These are phyloP conservation scores for Phyllostomus discolor DNA, from an alignment of 2,113 vertebrate genomes.

Conservation along the genomic window DNA sequence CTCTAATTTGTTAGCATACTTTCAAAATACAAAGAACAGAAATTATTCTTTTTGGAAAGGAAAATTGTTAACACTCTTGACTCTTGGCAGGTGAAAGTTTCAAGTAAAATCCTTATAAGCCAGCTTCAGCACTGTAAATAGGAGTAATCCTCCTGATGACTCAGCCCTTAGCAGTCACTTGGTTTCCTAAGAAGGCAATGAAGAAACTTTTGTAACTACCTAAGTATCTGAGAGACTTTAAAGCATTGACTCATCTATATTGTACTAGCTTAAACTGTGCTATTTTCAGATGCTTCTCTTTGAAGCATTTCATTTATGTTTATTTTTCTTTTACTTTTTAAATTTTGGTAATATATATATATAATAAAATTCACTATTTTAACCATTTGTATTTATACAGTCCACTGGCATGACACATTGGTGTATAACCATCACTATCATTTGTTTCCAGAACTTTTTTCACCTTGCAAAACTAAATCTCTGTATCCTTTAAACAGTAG, in stretches of 20 bases:
- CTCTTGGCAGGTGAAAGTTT: background rate
- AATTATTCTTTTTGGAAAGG: background rate
- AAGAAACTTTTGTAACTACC: conserved; percentile 40
- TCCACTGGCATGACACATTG: background rate
- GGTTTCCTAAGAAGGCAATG: conserved; percentile 2
- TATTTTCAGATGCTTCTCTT: background rate
- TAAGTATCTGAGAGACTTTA: background rate
- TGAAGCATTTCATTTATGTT: background rate
- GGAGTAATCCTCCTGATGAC: background rate
- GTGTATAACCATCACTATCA: background rate
- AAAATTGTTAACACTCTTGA: background rate
- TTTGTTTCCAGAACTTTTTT: background rate
- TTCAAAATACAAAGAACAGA: background rate
- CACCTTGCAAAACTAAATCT: background rate
- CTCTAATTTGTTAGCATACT: background rate
- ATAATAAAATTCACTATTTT: background rate
- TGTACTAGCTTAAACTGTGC: background rate
- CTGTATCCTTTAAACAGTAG: background rate
- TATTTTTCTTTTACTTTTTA: background rate
- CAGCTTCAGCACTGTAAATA: background rate
- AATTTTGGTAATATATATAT: background rate
- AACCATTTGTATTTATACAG: background rate
- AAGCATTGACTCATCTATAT: background rate
- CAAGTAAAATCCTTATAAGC: background rate
- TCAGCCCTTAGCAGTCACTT: background rate